Base-by-base conservation (phyloP, 2,797 vertebrate species). In the Alauda arvensis region DNA sequence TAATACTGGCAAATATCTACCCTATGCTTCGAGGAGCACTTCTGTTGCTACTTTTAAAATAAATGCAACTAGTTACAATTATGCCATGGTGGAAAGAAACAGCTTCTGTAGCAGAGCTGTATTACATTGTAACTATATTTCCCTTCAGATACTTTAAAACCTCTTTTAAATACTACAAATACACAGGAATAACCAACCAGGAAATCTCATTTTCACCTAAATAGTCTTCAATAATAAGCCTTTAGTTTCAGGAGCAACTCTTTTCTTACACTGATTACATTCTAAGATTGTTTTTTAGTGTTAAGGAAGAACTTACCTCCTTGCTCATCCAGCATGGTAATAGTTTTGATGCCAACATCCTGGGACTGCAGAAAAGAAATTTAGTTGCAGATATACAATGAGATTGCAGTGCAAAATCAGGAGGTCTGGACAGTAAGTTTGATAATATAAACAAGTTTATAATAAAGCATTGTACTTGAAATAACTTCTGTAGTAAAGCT, bases 271-370 rank as follows among this genome's bases (percentile, higher is more conserved):
- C 2, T 29, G 12, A 21, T 65, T 52, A 33, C 33, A 60, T 21
- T 24, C 28, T 31, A 72, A 43, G 40, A 65, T 1, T 29, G 3
- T n/a, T 31, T 76, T 66, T 53, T 37, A 60, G 13, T 18, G 11
- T 33, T 26, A 45, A 31, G 6, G 34, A 59, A 81, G 66, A 86
- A 96, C 97, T 97, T 87, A 99, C 99, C 99, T 96, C 98, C 98
- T 96, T 99, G 99, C 78, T 99, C 96, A 91, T 98, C 98, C 96
- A 99, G 95, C 98, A 99, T 99, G 62, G 96, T 97, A 63, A 99
- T 96, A 45, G 99, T 99, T 95, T 98, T 99, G 88, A 95, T 91
- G n/a, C 99, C 99, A 0, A 98, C 97, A 96, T 99, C 97, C 83
- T 96, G 98, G 74, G 97, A 97, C 98, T 99, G 97, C 97, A 96